Base-by-base conservation (phyloP, 1,140 invertebrate species). In the Platorchestia sp. region DNA sequence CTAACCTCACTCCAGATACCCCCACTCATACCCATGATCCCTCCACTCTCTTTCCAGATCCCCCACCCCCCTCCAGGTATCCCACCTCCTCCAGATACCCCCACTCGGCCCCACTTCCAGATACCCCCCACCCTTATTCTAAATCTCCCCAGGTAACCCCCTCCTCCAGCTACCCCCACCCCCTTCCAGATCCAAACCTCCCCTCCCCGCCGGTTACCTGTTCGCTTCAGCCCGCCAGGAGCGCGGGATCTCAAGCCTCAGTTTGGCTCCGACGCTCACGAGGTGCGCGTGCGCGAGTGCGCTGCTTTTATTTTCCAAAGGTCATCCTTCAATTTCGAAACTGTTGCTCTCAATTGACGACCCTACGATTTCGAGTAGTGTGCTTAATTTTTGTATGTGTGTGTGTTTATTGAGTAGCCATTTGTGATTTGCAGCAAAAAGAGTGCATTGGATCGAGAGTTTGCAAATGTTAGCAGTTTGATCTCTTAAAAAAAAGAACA, bases 201-300 rank as follows among this genome's bases (percentile, higher is more conserved):
- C 86, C 16, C 86, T n/a, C 91, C 16, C 40, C 19, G 45, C 91
- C 45, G 91, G 91, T 93, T 93, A 93, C 91, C 91, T 93, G 91
- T 93, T 93, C 91, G 14, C 36, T 44, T 14, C 41, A 36, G n/a
- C 44, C 7, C 43, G 14, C 1, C 7, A 16, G 7, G 91, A 6
- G 91, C 91, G 91, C 14, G 91, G n/a, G 14, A 14, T 41, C 41
- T 44, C 87, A 36, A 47, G 91, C 91, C 47, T 93, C 91, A 93
- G 91, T 93, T 45, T 93, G 10, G 43, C 43, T 93, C 7, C 43
- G 36, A 44, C 45, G 14, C 0, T 93, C 91, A 47, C 5, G 19
- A 44, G 16, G 91, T 22, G 6, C 10, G 91, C 10, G 43, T 93
- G 91, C 43, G 87, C 41, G 36, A 10, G 59, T 89, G 44, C 44